Percentiles rank a stretch among this genome's conserved stretches.
phyloP scores from a whole-genome alignment of 1,140 invertebrate species.

The Fopius arisanus region DNA sequence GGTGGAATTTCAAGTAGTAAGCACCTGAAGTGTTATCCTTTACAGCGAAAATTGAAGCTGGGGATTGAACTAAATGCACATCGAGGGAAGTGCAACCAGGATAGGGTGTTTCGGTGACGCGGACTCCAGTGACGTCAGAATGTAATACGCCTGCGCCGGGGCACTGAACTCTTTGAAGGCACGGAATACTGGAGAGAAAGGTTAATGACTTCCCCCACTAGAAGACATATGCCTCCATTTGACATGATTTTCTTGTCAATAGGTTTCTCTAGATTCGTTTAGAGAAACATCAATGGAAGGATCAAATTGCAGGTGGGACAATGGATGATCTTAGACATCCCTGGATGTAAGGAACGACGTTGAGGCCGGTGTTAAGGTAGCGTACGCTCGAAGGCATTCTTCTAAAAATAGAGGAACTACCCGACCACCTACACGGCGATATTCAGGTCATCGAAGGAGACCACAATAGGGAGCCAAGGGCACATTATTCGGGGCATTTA shows the following conservation, averaged over 20 bases:
- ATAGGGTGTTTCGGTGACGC: conserved; percentile 44
- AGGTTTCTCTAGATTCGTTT: conserved; percentile 22
- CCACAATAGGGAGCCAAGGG: conserved; percentile 50
- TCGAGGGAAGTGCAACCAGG: neutral
- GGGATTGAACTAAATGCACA: too few relatives aligned
- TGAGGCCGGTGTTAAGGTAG: neutral
- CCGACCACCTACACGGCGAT: conserved; percentile 46
- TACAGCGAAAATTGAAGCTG: too few relatives aligned
- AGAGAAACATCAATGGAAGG: too few relatives aligned
- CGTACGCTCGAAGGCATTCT: conserved; percentile 41
- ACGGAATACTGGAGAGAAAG: conserved; percentile 5
- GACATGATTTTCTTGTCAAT: neutral
- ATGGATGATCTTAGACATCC: too few relatives aligned
- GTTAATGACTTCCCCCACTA: conserved; percentile 31
- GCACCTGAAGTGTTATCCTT: too few relatives aligned
- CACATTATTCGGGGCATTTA: conserved; percentile 31
- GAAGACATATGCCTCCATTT: conserved; percentile 20
- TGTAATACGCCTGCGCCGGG: conserved; percentile 44
- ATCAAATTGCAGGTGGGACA: too few relatives aligned
- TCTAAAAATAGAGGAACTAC: conserved; percentile 51
- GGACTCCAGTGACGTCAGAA: conserved; percentile 49
- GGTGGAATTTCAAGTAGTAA: neutral
- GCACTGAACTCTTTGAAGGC: conserved; percentile 46
- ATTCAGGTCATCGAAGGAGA: conserved; percentile 51
- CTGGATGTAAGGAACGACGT: neutral